Evolutionary conservation across 1,140 invertebrate genomes (phyloP).

Genomic region (Hirudo medicinalis): DNA sequence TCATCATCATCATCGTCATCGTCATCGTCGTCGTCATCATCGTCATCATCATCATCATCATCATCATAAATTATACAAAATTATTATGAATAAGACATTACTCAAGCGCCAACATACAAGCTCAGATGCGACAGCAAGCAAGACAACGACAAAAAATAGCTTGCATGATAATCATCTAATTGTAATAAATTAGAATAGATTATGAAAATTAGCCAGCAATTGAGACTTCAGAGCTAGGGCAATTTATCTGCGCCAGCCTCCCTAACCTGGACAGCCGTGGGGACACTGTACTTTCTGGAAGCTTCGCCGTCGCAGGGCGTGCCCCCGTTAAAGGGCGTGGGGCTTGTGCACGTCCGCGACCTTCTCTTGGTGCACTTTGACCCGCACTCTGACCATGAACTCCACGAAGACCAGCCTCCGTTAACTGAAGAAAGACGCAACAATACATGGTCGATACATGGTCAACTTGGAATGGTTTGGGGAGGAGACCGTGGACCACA

Average conservation of each 20-base stretch:
- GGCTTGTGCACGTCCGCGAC: conserved; percentile 65
- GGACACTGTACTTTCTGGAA: conserved; percentile 68
- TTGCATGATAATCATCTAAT: background rate
- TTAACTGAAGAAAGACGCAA: conserved; percentile 52
- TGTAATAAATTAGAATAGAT: background rate
- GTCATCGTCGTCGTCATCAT: too few species aligned
- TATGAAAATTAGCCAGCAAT: background rate
- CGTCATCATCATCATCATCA: too few species aligned
- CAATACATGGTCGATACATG: too few species aligned
- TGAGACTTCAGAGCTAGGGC: too few species aligned
- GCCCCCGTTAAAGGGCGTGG: conserved; percentile 72
- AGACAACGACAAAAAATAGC: too few species aligned
- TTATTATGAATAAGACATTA: too few species aligned
- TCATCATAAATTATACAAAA: too few species aligned
- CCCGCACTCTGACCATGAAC: conserved; percentile 66
- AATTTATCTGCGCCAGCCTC: background rate
- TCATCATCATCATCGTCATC: too few species aligned
- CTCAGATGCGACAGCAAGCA: too few species aligned
- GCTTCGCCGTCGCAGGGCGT: conserved; percentile 61
- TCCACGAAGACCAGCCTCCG: conserved; percentile 80
- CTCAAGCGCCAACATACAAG: too few species aligned
- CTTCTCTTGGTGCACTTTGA: conserved; percentile 16
- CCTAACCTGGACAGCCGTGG: conserved; percentile 59
- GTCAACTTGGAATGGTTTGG: too few species aligned
- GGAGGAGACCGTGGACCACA: too few species aligned